Conservation (phyloP, 2,888 invertebrate species). For the Cenopis cana region DNA sequence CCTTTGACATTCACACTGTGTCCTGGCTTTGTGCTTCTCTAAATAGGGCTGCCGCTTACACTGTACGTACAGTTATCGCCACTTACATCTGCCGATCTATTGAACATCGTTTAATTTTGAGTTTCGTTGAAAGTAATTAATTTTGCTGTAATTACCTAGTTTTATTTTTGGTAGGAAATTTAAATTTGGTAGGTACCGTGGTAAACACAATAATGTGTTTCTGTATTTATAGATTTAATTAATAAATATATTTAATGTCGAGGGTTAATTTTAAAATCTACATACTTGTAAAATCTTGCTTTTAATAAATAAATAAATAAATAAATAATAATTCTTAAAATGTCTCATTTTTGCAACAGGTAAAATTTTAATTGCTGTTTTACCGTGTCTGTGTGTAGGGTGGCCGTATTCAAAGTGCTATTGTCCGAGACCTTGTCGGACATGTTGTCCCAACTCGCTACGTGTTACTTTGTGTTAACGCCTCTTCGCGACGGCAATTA, state of each 20-base stretch:
- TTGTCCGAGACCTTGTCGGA: slow-evolving; percentile 35
- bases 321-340: too few species aligned
- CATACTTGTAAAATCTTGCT: too few species aligned
- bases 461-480: slow-evolving; percentile 43
- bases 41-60: slow-evolving; percentile 27
- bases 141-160: too few species aligned
- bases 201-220: too few species aligned
- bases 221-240: too few species aligned
- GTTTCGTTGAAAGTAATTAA: not conserved
- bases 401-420: slow-evolving; percentile 6
- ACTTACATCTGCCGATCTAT: not conserved
- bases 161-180: too few species aligned
- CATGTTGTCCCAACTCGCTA: slow-evolving; percentile 22
- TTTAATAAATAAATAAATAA: too few species aligned
- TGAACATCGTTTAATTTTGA: not conserved
- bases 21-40: slow-evolving; percentile 36
- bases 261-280: too few species aligned
- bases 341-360: too few species aligned
- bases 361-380: not conserved
- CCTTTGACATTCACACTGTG: slow-evolving; percentile 33
- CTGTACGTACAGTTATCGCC: not conserved
- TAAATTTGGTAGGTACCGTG: too few species aligned
- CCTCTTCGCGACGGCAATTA: slow-evolving; percentile 31
- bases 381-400: slow-evolving; percentile 10
- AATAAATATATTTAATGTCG: too few species aligned